These are phyloP conservation scores for Ichneumon xanthorius DNA, from an alignment of 2,888 invertebrate genomes.

Conservation along the genomic window DNA sequence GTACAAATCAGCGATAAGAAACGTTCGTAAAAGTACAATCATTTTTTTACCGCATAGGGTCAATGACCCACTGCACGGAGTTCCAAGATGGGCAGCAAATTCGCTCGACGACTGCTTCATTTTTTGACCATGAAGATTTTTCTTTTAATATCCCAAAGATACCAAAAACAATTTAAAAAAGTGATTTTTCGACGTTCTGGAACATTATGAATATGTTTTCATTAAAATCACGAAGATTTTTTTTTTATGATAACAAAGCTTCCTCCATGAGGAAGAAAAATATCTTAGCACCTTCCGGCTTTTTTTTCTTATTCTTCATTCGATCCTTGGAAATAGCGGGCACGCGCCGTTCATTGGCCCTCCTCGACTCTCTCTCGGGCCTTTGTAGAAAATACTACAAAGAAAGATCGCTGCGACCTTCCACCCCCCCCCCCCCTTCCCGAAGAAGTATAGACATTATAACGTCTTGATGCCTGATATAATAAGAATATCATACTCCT, in stretches of 20 bases:
- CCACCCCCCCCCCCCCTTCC: slow-evolving; percentile 37
- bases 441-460: slow-evolving; percentile 67
- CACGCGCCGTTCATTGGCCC: slow-evolving; percentile 48
- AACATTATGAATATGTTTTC: too few species aligned
- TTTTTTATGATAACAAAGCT: too few species aligned
- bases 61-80: neutral
- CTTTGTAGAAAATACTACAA: slow-evolving; percentile 6
- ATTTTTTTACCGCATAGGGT: neutral
- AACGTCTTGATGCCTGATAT: slow-evolving; percentile 75
- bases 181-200: too few species aligned
- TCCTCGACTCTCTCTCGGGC: slow-evolving; percentile 40
- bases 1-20: neutral
- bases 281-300: neutral
- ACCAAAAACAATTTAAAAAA: neutral
- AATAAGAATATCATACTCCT: too few species aligned
- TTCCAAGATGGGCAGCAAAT: neutral
- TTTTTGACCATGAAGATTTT: too few species aligned
- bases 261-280: neutral
- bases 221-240: too few species aligned
- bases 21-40: neutral
- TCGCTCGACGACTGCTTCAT: too few species aligned
- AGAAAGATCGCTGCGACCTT: slow-evolving; percentile 33
- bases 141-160: neutral
- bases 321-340: slow-evolving; percentile 3
- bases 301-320: neutral